Percentiles rank a stretch among this genome's conserved stretches.
phyloP scores from a whole-genome alignment of 1,140 invertebrate genomes.

The Thalassaphorura encarpata region DNA sequence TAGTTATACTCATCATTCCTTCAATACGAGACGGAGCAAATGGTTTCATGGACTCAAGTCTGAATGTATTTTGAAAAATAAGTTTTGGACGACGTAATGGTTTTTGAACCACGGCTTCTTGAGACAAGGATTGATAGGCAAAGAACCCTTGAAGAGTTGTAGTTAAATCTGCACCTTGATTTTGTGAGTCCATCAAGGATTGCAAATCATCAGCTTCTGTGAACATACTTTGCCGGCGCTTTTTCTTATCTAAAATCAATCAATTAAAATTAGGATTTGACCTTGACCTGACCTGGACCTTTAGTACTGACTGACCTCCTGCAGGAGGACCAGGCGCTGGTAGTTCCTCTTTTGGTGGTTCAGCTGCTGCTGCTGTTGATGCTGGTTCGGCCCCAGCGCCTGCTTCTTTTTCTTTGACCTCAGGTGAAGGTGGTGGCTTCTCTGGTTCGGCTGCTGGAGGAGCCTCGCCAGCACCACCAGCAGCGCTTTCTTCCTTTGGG shows the following conservation, averaged over 20 bases:
- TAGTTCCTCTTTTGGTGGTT: background rate
- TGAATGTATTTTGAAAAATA: constrained; percentile 15
- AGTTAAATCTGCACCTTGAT: constrained; percentile 1
- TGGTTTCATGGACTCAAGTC: constrained; percentile 9
- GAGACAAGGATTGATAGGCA: background rate
- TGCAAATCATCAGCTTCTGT: too few species aligned
- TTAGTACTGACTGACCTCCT: background rate
- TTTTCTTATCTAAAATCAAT: background rate
- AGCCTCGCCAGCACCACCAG: too few species aligned
- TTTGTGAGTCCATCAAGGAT: background rate
- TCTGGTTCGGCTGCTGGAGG: background rate
- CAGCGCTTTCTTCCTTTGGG: too few species aligned
- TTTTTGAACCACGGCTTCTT: background rate
- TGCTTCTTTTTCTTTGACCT: too few species aligned
- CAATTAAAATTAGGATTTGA: background rate
- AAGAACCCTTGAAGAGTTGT: constrained; percentile 5
- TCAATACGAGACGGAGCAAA: background rate
- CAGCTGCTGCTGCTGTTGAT: background rate
- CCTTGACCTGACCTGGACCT: background rate
- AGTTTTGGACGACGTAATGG: constrained; percentile 5
- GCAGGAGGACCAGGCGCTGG: background rate
- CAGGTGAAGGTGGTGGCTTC: background rate
- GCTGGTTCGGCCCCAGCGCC: too few species aligned
- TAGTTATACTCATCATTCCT: background rate
- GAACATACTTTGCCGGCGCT: background rate